Conservation (phyloP, 2,113 vertebrate genomes). For the Pteronura brasiliensis region DNA sequence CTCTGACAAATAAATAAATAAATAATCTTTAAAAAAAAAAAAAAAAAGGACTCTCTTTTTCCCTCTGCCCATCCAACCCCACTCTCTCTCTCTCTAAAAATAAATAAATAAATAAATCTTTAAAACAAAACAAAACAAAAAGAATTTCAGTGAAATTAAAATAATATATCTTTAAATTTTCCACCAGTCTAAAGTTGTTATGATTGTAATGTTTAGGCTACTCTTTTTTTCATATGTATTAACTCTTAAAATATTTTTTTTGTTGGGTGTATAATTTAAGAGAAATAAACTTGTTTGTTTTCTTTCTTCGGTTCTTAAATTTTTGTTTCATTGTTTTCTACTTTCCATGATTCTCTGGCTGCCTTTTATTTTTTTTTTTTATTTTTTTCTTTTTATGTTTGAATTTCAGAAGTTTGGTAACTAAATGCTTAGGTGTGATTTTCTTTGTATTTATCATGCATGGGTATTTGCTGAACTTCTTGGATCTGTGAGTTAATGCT, state of each 20-base stretch:
- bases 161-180: not conserved
- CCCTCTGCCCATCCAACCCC: too few species aligned
- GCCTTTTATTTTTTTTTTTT: fast-evolving
- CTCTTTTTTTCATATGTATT: not conserved
- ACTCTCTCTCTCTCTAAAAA: too few species aligned
- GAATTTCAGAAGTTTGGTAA: not conserved
- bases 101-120: too few species aligned
- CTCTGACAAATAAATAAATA: too few species aligned
- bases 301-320: not conserved
- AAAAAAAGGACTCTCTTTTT: too few species aligned
- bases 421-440: not conserved
- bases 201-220: not conserved
- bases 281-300: not conserved
- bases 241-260: not conserved
- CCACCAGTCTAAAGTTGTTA: not conserved
- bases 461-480: not conserved
- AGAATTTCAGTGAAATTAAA: not conserved
- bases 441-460: not conserved
- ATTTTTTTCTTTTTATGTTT: not conserved
- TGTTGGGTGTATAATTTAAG: not conserved
- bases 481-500: not conserved
- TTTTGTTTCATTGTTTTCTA: not conserved
- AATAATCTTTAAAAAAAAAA: too few species aligned
- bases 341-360: not conserved
- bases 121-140: too few species aligned